Base-by-base conservation (phyloP, 2,888 invertebrate genomes). In the Cephus pygmeus region DNA sequence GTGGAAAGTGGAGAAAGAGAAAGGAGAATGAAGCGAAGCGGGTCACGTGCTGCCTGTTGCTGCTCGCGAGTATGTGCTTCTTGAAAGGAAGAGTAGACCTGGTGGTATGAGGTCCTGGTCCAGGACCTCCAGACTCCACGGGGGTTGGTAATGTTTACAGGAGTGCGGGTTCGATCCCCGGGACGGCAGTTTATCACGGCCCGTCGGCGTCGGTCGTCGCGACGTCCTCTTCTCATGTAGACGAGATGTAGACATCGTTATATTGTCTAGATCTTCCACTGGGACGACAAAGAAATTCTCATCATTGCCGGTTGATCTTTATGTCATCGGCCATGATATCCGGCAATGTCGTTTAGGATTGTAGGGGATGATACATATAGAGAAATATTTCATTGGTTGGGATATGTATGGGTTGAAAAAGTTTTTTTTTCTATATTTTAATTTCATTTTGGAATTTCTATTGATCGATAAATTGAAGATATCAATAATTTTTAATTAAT, bases 171-270 rank as follows among this genome's bases (percentile, higher is more conserved):
- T 81, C 85, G 85, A 83, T 84, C 80, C 81, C 80, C 78, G 81
- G 76, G 40, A 40, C 73, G 82, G 80, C 82, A 81, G 83, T 85
- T 87, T 86, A 87, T 85, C 85, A 82, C 75, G 75, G 81, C 69
- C 30, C 75, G 75, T 35, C 69, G 11, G 23, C 78, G 73, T 73
- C 75, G 31, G 73, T 73, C 78, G 76, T 40, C 40, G 34, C 40
- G 40, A 40, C 40, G 40, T 40, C 40, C 40, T 40, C 40, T 6
- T 40, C 40, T 34, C 73, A n/a, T 73, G 73, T 73, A 81, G 33
- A 81, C 56, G 73, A 68, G 75, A 77, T 75, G 75, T 76, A 75
- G 76, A 76, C 73, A 76, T 76, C 73, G 33, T 73, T 73, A 73
- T 35, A 33, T 33, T 73, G 34, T 35, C 73, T 34, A 34, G n/a